Base-by-base conservation (phyloP, 2,888 invertebrate genomes). In the Pegoplata infirma region DNA sequence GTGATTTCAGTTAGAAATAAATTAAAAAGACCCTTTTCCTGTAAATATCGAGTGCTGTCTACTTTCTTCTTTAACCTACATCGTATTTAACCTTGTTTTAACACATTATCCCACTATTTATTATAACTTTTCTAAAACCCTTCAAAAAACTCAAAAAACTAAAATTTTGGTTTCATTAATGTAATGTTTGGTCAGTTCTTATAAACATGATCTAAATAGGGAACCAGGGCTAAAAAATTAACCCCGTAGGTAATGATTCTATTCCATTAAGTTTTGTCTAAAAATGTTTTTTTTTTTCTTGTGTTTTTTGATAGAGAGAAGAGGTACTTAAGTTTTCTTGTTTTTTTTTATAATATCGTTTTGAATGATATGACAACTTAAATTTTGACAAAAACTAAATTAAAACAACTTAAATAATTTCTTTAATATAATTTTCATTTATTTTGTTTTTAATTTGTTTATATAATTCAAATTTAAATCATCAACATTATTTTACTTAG, bases 401-500 rank as follows among this genome's bases (percentile, higher is more conserved):
- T 25, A 73, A 59, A 66, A 59, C 74, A 53, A 51, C 58, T 32
- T 21, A 68, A 75, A 68, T 47, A 63, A 40, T 14, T 66, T 73
- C 51, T 47, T 59, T n/a, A 68, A 75, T 73, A 78, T 66, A 76
- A 71, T 71, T n/a, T 66, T 78, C 66, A 61, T 79, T 79, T 78
- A 78, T 79, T 78, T 72, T 78, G 3, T 73, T 63, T 64, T 74
- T 71, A 69, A 69, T 68, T 64, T 68, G 40, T 44, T 28, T 67
- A 64, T 69, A 72, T 71, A 79, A 75, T 71, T 79, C 71, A 79
- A 63, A 61, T 78, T 79, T 74, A 66, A 86, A 85, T 85, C 75
- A 69, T 80, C 85, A 85, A 86, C 85, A 85, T 85, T 76, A 73
- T 81, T 78, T 74, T 82, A 75, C 80, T 81, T 76, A 71, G 56